Conservation (phyloP, 2,113 vertebrate genomes). For the Eulemur rufifrons region DNA sequence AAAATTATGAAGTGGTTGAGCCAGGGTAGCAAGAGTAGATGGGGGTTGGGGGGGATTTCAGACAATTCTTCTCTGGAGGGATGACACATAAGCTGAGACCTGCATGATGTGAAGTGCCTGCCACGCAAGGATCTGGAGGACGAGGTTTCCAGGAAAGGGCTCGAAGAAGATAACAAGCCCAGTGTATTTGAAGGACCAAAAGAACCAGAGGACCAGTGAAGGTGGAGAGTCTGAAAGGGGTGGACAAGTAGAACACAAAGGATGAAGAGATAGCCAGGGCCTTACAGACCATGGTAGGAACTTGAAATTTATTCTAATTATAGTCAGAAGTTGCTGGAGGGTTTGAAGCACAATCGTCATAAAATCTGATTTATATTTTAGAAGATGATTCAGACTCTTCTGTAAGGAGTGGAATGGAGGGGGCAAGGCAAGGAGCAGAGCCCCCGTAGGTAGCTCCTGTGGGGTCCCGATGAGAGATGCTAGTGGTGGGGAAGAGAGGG, state of each 20-base stretch:
- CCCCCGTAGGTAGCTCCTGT: no score
- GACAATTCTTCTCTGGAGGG: not conserved
- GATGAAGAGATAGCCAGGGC: not conserved
- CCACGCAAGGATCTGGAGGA: not conserved
- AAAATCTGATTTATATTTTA: not conserved
- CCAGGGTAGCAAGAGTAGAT: not conserved
- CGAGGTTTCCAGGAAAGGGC: not conserved
- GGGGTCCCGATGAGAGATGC: not conserved
- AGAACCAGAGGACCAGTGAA: not conserved
- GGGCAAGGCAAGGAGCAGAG: not conserved
- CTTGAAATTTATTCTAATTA: not conserved
- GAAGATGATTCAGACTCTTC: not conserved
- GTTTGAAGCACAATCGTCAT: not conserved
- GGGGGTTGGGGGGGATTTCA: not conserved
- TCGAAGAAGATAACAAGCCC: not conserved
- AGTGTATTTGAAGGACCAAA: not conserved
- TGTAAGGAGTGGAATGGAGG: not conserved
- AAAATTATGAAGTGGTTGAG: not conserved
- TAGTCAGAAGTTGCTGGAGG: not conserved
- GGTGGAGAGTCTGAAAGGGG: not conserved
- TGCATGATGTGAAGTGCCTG: not conserved
- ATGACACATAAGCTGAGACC: not conserved
- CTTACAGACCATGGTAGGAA: not conserved
- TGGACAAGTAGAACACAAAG: not conserved
- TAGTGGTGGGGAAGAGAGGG: not conserved